Evolutionary conservation across 2,113 vertebrate genomes (phyloP).

Genomic region (Ovibos moschatus): DNA sequence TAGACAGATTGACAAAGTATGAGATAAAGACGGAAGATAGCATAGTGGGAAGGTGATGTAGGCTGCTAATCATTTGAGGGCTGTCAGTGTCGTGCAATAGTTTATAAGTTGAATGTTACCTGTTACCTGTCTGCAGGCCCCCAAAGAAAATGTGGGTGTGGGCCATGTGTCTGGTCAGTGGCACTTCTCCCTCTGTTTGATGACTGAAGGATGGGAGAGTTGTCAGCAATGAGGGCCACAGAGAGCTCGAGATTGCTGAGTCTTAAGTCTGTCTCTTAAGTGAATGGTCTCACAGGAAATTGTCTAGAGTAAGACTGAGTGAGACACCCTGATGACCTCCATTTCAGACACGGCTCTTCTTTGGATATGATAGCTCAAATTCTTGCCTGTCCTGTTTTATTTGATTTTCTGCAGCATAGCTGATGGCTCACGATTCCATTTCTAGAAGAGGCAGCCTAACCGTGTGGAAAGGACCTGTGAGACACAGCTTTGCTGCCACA

Average conservation of each 20-base stretch:
- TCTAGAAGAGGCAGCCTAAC: background rate
- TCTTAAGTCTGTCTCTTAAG: background rate
- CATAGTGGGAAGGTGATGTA: background rate
- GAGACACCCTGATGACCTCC: background rate
- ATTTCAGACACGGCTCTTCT: background rate
- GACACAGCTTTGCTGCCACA: background rate
- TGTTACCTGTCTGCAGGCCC: background rate
- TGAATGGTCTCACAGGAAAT: background rate
- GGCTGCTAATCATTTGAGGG: background rate
- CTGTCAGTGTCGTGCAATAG: background rate
- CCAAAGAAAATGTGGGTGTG: background rate
- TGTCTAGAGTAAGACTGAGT: background rate
- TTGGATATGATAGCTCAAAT: background rate
- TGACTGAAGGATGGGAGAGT: background rate
- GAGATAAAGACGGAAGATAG: background rate
- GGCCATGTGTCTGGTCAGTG: background rate
- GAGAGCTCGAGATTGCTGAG: background rate
- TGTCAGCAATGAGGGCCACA: background rate
- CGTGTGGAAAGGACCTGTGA: background rate
- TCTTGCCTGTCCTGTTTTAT: background rate
- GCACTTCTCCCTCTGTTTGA: background rate
- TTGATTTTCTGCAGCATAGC: background rate
- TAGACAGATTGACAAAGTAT: background rate
- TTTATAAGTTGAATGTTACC: background rate
- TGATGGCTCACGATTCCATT: background rate